phyloP scores from a whole-genome alignment of 2,888 invertebrate genomes.

The Phengaris arion region DNA sequence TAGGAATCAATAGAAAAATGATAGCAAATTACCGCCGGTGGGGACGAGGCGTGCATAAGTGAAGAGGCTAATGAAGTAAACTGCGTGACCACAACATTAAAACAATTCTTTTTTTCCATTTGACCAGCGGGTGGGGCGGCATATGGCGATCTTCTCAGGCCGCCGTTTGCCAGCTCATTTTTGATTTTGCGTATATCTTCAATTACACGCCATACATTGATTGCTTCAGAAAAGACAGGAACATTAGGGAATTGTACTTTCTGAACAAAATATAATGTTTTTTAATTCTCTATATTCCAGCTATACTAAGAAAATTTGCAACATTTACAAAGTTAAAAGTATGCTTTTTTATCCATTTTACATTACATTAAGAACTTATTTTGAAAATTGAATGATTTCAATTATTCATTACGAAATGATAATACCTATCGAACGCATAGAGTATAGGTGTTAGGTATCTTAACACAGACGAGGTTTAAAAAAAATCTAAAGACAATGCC shows the following conservation, averaged over 20 bases:
- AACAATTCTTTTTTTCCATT: conserved; percentile 54
- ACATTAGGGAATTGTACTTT: not conserved
- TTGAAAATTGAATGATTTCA: no score
- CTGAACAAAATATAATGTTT: no score
- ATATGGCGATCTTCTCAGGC: conserved; percentile 59
- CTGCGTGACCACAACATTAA: conserved; percentile 69
- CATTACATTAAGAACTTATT: no score
- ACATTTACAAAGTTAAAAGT: no score
- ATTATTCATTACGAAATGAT: no score
- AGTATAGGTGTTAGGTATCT: no score
- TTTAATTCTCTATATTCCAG: no score
- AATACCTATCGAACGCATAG: no score
- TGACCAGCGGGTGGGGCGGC: conserved; percentile 46
- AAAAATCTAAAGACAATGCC: no score
- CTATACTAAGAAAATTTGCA: no score
- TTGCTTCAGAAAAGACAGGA: not conserved
- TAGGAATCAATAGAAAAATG: conserved; percentile 23
- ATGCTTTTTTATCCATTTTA: no score
- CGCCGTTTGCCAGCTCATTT: conserved; percentile 38
- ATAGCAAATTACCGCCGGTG: conserved; percentile 46
- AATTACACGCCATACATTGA: conserved; percentile 44
- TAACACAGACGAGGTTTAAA: no score
- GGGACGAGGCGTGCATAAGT: conserved; percentile 52
- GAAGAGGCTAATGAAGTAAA: conserved; percentile 66
- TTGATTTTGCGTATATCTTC: conserved; percentile 12